Base-by-base conservation (phyloP, 2,113 vertebrate species). In the Furnarius figulus region DNA sequence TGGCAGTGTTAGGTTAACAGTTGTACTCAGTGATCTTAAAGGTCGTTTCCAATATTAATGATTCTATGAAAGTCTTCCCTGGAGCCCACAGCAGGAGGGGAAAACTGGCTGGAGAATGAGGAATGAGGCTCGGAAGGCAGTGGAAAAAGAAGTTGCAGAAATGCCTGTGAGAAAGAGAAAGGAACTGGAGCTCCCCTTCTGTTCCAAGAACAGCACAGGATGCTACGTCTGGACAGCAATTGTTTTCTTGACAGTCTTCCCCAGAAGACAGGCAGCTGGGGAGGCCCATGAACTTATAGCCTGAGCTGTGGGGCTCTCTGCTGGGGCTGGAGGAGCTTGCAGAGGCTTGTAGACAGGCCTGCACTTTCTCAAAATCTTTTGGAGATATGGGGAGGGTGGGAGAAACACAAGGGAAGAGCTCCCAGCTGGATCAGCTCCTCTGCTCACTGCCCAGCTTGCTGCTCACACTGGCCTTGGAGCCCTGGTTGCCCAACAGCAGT, bases 291-390 rank as follows among this genome's bases (percentile, higher is more conserved):
- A 85, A 10, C 61, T 72, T 67, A 30, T 5, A 49, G 15, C 47
- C 53, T 2, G 55, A 95, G 33, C 61, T 2, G 1, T 58, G 67
- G 21, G 62, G 50, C 33, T 86, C 2, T 5, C 31, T 78, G n/a
- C 59, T 55, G 47, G 39, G 17, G 8, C 4, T 56, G 35, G 12
- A 8, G 37, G 62, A 80, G 50, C 20, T 72, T 7, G 2, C 13
- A 35, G 40, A 42, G 46, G 22, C 40, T 55, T 94, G 37, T 42
- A 67, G 58, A 56, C 5, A 14, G 22, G 78, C 20, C 90, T 97
- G 94, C n/a, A 53, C 53, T 91, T 95, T 92, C 63, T 92, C 90
- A 85, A 63, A 83, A n/a, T 18, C 40, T 83, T 91, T 76, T 85
- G 67, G 56, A 77, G 44, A 44, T 27, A 5, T 49, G n/a, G 2